These are phyloP conservation scores for Rhinoderma darwinii DNA, from an alignment of 2,113 vertebrate species.

Conservation along the genomic window DNA sequence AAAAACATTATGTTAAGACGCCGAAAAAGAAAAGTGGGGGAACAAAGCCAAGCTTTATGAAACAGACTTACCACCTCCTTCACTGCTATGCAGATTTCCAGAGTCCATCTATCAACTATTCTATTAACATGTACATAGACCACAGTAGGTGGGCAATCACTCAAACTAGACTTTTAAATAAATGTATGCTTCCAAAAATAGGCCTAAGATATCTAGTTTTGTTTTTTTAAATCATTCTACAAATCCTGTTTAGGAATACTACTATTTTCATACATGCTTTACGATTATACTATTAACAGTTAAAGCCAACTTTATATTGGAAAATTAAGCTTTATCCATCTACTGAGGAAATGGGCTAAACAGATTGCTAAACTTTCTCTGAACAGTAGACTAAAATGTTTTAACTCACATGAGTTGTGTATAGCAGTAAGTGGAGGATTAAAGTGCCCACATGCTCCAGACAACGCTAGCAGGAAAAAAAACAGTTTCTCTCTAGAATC, in stretches of 20 bases:
- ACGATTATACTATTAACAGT: neutral
- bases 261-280: too few relatives aligned
- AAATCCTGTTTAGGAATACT: too few relatives aligned
- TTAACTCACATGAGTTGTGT: too few relatives aligned
- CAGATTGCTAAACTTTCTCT: too few relatives aligned
- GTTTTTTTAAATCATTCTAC: too few relatives aligned
- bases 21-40: neutral
- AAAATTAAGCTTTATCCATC: neutral
- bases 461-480: too few relatives aligned
- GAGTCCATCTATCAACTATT: conserved; percentile 18
- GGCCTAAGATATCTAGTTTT: too few relatives aligned
- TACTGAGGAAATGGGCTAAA: neutral
- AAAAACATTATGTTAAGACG: conserved; percentile 44
- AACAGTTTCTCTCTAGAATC: too few relatives aligned
- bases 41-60: conserved; percentile 58
- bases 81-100: conserved; percentile 43
- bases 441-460: too few relatives aligned
- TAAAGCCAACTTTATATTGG: neutral
- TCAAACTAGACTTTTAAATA: neutral
- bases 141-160: neutral
- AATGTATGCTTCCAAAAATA: neutral
- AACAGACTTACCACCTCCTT: conserved; percentile 21
- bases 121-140: neutral
- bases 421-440: too few relatives aligned
- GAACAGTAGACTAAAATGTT: too few relatives aligned